These are phyloP conservation scores for Tokudaia tokunoshimensis DNA, from an alignment of 2,797 vertebrate species.

Conservation along the genomic window DNA sequence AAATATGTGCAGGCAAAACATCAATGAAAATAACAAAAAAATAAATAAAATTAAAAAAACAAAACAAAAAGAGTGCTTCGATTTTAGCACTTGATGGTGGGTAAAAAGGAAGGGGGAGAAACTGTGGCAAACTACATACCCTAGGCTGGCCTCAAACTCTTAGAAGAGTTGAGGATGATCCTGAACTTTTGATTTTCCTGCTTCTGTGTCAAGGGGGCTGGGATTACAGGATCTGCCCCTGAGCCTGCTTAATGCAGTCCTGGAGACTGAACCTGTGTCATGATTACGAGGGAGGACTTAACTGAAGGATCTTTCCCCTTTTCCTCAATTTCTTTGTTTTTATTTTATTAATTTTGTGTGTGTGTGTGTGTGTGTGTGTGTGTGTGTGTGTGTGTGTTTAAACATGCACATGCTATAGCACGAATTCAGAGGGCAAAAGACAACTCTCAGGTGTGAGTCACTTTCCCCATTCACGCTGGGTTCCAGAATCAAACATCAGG, in stretches of 20 bases:
- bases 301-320: too few relatives aligned
- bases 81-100: neutral
- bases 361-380: neutral
- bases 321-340: neutral
- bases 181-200: neutral
- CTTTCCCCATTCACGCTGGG: neutral
- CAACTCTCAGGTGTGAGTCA: neutral
- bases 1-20: neutral
- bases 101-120: neutral
- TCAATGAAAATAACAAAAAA: neutral
- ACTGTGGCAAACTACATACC: neutral
- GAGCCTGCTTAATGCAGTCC: neutral
- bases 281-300: neutral
- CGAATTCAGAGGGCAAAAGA: neutral
- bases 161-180: neutral
- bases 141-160: neutral
- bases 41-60: neutral
- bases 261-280: neutral
- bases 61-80: neutral
- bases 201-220: neutral
- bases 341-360: neutral
- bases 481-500: neutral
- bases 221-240: neutral
- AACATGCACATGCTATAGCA: neutral
- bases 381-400: neutral